A percentile compares a stretch with the other conserved stretches of the same genome.
Conservation (phyloP, 2,113 vertebrate genomes). For the Chaenocephalus aceratus region DNA sequence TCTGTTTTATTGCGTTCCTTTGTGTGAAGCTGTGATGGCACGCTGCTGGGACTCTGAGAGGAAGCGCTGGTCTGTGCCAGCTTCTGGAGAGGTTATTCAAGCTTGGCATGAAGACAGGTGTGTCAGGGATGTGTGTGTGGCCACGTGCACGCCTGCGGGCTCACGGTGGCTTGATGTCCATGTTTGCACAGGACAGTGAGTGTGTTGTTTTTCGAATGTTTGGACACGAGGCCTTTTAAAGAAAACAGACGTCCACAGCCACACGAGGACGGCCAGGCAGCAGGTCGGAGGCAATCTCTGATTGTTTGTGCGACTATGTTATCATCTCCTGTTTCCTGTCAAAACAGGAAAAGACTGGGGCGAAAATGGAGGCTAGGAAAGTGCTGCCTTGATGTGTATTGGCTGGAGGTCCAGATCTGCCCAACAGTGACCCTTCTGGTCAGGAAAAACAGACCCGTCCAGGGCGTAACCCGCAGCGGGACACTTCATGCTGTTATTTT, state of each 20-base stretch:
- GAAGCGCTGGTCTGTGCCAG: slow-evolving; percentile 46
- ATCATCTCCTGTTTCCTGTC: slow-evolving; percentile 84
- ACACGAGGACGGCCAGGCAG: slow-evolving; percentile 61
- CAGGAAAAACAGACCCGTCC: slow-evolving; percentile 76
- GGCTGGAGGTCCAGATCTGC: slow-evolving; percentile 69
- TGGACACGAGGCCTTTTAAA: slow-evolving; percentile 60
- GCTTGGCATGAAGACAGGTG: slow-evolving; percentile 52
- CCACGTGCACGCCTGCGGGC: not conserved
- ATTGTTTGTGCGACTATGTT: slow-evolving; percentile 79
- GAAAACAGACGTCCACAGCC: slow-evolving; percentile 61
- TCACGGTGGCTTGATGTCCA: slow-evolving; percentile 30
- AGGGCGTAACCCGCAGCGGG: slow-evolving; percentile 69
- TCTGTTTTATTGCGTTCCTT: slow-evolving; percentile 68
- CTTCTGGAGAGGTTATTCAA: slow-evolving; percentile 44
- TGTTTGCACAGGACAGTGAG: slow-evolving; percentile 33
- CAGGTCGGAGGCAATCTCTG: slow-evolving; percentile 68
- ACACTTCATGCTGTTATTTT: slow-evolving; percentile 76
- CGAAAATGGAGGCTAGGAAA: slow-evolving; percentile 80
- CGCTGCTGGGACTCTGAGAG: slow-evolving; percentile 59
- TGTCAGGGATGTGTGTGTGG: slow-evolving; percentile 8
- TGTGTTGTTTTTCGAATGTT: slow-evolving; percentile 45
- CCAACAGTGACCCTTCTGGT: slow-evolving; percentile 72
- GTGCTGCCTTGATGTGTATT: slow-evolving; percentile 79
- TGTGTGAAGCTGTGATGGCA: slow-evolving; percentile 59
- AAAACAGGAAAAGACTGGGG: slow-evolving; percentile 83